Evolutionary conservation across 2,113 vertebrate species (phyloP).

Genomic region (Cyprinus carpio): DNA sequence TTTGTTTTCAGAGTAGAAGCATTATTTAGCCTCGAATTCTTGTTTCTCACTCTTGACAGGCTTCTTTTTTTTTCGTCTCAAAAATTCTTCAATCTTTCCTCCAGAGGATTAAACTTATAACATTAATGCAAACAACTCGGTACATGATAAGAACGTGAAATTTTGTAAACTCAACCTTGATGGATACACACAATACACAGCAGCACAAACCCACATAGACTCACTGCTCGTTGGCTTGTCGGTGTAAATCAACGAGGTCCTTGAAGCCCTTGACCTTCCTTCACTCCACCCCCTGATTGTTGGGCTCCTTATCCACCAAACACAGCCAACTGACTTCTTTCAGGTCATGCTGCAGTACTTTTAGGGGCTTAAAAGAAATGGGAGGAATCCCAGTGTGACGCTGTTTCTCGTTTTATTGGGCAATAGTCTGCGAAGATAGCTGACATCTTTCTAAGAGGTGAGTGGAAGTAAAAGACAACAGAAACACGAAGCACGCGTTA

Average conservation of each 20-base stretch:
- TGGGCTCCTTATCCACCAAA: neutral
- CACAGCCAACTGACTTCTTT: neutral
- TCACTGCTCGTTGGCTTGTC: neutral
- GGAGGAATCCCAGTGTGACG: neutral
- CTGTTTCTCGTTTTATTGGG: neutral
- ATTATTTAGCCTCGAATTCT: neutral
- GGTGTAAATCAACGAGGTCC: neutral
- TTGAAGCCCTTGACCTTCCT: neutral
- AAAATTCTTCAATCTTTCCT: neutral
- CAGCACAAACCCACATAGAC: neutral
- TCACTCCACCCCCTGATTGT: neutral
- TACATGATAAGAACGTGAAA: neutral
- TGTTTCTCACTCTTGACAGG: neutral
- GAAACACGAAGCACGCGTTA: too few species aligned
- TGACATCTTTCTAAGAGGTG: neutral
- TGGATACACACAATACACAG: neutral
- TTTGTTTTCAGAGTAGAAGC: neutral
- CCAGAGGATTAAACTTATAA: neutral
- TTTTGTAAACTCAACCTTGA: neutral
- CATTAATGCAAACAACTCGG: neutral
- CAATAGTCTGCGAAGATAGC: neutral
- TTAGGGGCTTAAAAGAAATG: rapidly evolving
- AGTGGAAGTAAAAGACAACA: rapidly evolving
- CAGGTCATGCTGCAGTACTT: neutral
- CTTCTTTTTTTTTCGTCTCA: neutral